Conservation (phyloP, 92 coral and sea anemone genomes). For the Scolanthus callimorphus region DNA sequence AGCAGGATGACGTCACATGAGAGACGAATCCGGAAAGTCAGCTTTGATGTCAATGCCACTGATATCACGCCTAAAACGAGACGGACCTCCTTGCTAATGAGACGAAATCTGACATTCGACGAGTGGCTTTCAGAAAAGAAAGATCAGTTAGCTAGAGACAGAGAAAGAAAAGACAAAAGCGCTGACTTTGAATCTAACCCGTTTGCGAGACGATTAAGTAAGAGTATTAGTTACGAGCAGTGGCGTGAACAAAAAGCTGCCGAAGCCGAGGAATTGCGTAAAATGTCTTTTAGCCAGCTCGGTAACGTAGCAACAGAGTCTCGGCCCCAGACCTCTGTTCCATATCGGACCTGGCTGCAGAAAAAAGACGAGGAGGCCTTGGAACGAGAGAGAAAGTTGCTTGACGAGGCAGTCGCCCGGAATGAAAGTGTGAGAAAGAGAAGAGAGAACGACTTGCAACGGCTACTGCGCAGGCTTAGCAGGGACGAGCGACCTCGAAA, state of each 20-base stretch:
- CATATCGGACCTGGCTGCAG: constrained; percentile 39
- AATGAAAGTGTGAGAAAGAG: not conserved
- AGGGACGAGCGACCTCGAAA: not conserved
- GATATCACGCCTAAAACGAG: not conserved
- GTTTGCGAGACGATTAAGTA: not conserved
- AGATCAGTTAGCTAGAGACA: not conserved
- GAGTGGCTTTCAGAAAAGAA: constrained; percentile 7
- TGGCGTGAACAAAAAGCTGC: constrained; percentile 7
- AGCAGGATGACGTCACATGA: not conserved
- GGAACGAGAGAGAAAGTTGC: constrained; percentile 30
- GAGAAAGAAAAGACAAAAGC: not conserved
- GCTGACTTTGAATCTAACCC: not conserved
- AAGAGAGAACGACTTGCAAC: constrained; percentile 1
- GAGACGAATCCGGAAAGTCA: not conserved
- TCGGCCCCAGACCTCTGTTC: not conserved
- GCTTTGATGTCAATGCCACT: not conserved
- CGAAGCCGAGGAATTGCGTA: too few relatives aligned
- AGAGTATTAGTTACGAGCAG: constrained; percentile 8
- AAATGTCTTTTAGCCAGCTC: too few relatives aligned
- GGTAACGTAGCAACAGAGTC: too few relatives aligned
- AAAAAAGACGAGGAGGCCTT: constrained; percentile 54
- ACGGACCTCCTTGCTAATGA: not conserved
- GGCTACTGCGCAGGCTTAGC: not conserved
- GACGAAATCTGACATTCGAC: too few relatives aligned
- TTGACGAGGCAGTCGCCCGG: constrained; percentile 11